Percentiles rank a stretch among this genome's conserved stretches.
Evolutionary conservation across 2,888 invertebrate genomes (phyloP).

Genomic region (Drosophila multiciliata): DNA sequence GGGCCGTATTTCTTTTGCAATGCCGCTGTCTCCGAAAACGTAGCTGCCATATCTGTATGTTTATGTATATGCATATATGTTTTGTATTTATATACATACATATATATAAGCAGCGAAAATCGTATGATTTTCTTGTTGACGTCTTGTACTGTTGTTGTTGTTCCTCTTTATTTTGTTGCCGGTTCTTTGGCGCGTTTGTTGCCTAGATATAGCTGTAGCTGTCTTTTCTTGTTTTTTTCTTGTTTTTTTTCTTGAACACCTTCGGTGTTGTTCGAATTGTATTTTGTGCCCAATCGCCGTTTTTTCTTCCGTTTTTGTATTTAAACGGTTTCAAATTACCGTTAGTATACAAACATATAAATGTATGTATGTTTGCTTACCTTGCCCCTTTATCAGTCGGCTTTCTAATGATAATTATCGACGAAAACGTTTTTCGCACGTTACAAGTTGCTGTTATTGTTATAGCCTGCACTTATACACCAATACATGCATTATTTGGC

Average conservation of each 20-base stretch:
- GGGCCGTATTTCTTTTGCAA: constrained; percentile 38
- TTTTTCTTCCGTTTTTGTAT: constrained; percentile 13
- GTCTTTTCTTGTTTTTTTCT: constrained; percentile 3
- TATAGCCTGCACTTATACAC: constrained; percentile 5
- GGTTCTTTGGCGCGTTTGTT: constrained; percentile 48
- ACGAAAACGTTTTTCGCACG: constrained; percentile 20
- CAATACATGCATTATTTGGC: constrained; percentile 3
- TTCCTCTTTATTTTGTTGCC: constrained; percentile 28
- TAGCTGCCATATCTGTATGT: constrained; percentile 15
- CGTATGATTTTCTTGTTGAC: constrained; percentile 69
- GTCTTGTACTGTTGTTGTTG: constrained; percentile 27
- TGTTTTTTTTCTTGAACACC: constrained; percentile 1
- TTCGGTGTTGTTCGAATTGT: constrained; percentile 1
- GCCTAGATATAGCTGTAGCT: constrained; percentile 30
- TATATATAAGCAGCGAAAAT: constrained; percentile 53
- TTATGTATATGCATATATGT: background rate
- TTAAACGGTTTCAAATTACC: constrained; percentile 29
- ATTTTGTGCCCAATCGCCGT: background rate
- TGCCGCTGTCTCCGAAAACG: constrained; percentile 36
- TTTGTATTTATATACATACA: background rate
- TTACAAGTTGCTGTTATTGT: constrained; percentile 17
- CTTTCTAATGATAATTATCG: constrained; percentile 4
- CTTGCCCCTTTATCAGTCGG: background rate
- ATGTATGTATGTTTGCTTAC: background rate
- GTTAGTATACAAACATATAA: background rate